These are phyloP conservation scores for Gymnopithys bicolor DNA, from an alignment of 2,797 vertebrate genomes.

Conservation along the genomic window DNA sequence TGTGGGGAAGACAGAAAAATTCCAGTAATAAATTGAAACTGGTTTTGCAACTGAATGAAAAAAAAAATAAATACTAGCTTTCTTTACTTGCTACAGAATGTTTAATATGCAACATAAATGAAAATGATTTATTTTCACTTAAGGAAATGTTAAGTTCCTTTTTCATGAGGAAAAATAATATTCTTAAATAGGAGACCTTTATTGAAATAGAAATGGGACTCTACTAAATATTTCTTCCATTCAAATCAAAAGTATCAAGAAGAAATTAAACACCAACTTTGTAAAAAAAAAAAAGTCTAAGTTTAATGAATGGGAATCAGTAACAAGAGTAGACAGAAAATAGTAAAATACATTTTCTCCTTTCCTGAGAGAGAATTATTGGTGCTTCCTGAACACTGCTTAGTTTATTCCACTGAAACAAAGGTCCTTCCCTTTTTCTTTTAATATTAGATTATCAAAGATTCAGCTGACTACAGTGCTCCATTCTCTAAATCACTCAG, in stretches of 20 bases:
- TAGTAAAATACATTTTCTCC: conserved; percentile 51
- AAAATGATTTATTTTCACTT: neutral
- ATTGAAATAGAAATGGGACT: conserved; percentile 3
- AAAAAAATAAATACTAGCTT: neutral
- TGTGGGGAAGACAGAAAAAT: neutral
- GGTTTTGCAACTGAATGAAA: neutral
- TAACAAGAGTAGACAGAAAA: conserved; percentile 14
- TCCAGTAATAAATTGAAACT: neutral
- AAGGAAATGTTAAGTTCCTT: neutral
- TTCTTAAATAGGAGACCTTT: neutral
- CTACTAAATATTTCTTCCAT: neutral
- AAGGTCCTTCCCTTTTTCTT: conserved; percentile 61
- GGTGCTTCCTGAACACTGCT: conserved; percentile 38
- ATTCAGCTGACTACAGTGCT: conserved; percentile 64
- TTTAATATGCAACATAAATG: neutral
- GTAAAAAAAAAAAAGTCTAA: neutral
- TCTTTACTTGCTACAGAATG: neutral
- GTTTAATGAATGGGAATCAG: neutral
- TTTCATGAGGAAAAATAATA: neutral
- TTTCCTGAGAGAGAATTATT: conserved; percentile 26
- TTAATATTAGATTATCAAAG: conserved; percentile 70
- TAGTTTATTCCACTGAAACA: conserved; percentile 58
- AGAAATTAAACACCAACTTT: neutral
- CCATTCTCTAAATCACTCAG: conserved; percentile 62
- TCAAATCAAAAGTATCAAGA: conserved; percentile 5